Base-by-base conservation (phyloP, 2,797 vertebrate genomes). In the Coreius guichenoti region DNA sequence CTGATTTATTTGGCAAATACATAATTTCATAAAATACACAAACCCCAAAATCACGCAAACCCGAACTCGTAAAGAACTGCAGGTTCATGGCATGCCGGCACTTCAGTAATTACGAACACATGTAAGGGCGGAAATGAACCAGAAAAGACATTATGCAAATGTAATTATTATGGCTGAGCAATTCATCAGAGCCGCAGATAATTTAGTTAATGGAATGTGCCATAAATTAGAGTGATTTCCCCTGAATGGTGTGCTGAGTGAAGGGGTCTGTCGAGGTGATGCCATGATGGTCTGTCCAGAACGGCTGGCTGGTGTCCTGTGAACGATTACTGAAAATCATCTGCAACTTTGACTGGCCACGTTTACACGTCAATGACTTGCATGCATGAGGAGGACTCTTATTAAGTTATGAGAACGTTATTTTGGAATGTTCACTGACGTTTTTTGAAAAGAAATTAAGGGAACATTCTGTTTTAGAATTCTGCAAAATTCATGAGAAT, bases 61-160 rank as follows among this genome's bases (percentile, higher is more conserved):
- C 21, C 4, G 11, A 9, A n/a, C 4, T 33, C 39, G 67, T 49
- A 4, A 36, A 54, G 8, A 80, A 65, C 47, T 58, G 67, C 80
- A 58, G 88, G 76, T 84, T 90, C 51, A 79, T 63, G 47, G 51
- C 21, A 23, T 43, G 56, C 74, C 39, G 81, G 86, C 80, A 85
- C 78, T 75, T 58, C 75, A 54, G 84, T 90, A 87, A 91, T 90
- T 86, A 90, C 80, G 23, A 89, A 90, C 90, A 90, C 85, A 85
- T 84, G 88, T 88, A 88, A 76, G 82, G 89, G 87, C 33, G 88
- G 91, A 94, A 93, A 94, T 92, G 90, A 94, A 92, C 85, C 90
- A 90, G 89, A 91, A 92, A 91, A 90, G 88, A 92, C 90, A 93
- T 95, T 93, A 94, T 92, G 92, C 90, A 94, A 94, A 94, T 93